Evolutionary conservation across 2,113 vertebrate species (phyloP).

Genomic region (Triplophysa siluroides): DNA sequence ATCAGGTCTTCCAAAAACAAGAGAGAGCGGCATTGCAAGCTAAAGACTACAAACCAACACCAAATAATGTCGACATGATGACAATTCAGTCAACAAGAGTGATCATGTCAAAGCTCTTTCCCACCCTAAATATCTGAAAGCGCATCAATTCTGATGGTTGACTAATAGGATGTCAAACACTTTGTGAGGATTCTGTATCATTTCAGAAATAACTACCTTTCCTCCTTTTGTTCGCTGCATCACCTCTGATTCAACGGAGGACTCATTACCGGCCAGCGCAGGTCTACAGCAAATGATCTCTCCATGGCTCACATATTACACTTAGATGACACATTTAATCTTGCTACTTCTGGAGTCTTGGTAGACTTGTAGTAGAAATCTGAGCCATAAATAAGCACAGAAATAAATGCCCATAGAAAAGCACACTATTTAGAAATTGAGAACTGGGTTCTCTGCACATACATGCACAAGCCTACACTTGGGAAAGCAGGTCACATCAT

Average conservation of each 20-base stretch:
- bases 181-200: conserved; percentile 23
- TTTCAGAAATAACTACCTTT: conserved; percentile 31
- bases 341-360: conserved; percentile 11
- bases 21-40: background rate
- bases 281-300: conserved; percentile 28
- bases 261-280: conserved; percentile 17
- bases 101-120: background rate
- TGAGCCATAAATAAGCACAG: background rate
- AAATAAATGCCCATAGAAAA: background rate
- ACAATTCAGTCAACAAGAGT: background rate
- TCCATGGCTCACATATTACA: conserved; percentile 3
- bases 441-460: too few relatives aligned
- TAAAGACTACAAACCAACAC: background rate
- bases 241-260: conserved; percentile 25
- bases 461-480: too few relatives aligned
- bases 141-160: conserved; percentile 14
- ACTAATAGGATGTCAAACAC: conserved; percentile 41
- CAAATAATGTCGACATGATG: background rate
- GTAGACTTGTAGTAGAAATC: background rate
- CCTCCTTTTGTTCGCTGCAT: conserved; percentile 21
- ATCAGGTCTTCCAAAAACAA: background rate
- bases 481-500: too few relatives aligned
- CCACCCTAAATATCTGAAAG: background rate
- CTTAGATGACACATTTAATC: conserved; percentile 35
- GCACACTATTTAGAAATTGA: too few relatives aligned